Evolutionary conservation across 1,140 invertebrate species (phyloP).

Genomic region (Anastrepha obliqua): DNA sequence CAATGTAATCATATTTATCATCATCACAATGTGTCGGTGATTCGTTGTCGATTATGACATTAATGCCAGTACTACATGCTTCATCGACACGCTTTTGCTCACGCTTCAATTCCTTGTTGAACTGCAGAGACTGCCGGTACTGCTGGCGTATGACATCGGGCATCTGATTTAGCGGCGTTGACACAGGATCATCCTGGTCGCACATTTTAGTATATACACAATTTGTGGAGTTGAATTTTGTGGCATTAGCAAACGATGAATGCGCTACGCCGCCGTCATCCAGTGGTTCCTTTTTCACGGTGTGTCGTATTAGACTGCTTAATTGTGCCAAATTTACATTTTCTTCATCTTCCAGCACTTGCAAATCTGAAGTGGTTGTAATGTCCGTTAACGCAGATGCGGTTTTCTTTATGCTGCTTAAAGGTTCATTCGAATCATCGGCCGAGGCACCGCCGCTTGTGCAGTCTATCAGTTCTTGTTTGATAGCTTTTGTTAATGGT

Average conservation of each 20-base stretch:
- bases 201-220: background rate
- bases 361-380: conserved; percentile 46
- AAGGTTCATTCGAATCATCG: conserved; percentile 70
- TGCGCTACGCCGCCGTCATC: background rate
- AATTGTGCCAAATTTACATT: conserved; percentile 72
- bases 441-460: conserved; percentile 58
- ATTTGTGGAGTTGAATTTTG: conserved; percentile 39
- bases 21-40: background rate
- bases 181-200: conserved; percentile 58
- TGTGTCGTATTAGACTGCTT: conserved; percentile 70
- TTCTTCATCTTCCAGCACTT: conserved; percentile 68
- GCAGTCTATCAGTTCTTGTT: conserved; percentile 70
- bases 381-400: conserved; percentile 46
- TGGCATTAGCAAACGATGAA: background rate
- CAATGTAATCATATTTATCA: conserved; percentile 63
- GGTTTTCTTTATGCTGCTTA: conserved; percentile 68
- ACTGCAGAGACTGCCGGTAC: conserved; percentile 54
- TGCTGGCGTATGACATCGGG: conserved; percentile 69
- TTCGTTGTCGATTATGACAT: conserved; percentile 54
- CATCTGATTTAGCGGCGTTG: conserved; percentile 65
- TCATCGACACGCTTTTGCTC: conserved; percentile 47
- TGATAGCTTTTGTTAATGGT: conserved; percentile 67
- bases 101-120: conserved; percentile 10
- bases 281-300: conserved; percentile 58
- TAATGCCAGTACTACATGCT: conserved; percentile 25